Evolutionary conservation across 2,113 vertebrate genomes (phyloP).

Genomic region (Erinaceus europaeus): DNA sequence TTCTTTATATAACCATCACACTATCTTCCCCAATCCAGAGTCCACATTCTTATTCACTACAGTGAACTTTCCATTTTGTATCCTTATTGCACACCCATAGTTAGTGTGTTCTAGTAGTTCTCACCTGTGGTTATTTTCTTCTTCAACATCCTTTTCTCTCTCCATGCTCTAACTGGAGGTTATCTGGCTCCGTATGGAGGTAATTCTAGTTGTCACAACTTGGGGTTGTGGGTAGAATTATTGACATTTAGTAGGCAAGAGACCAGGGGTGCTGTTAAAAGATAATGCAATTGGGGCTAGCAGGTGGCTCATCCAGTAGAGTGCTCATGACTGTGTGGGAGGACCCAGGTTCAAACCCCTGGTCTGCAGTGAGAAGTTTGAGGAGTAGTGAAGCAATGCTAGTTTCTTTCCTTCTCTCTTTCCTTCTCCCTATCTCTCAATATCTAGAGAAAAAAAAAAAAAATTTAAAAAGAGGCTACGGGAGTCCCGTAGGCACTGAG

Average conservation of each 20-base stretch:
- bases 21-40: background rate
- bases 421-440: too few relatives aligned
- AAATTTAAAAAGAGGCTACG: background rate
- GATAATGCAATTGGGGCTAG: too few relatives aligned
- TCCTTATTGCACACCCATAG: background rate
- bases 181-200: background rate
- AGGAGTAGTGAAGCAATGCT: too few relatives aligned
- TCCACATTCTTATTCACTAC: background rate
- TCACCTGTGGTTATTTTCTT: background rate
- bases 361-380: too few relatives aligned
- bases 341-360: too few relatives aligned
- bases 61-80: background rate
- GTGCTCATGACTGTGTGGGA: too few relatives aligned
- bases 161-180: background rate
- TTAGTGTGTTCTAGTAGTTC: background rate
- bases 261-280: background rate
- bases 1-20: too few relatives aligned
- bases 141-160: background rate
- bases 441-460: too few relatives aligned
- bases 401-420: too few relatives aligned
- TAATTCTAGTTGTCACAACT: background rate
- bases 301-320: too few relatives aligned
- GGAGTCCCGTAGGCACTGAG: too few relatives aligned
- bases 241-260: background rate
- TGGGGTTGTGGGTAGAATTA: background rate